phyloP scores from a whole-genome alignment of 2,797 vertebrate genomes.

The Falco columbarius region DNA sequence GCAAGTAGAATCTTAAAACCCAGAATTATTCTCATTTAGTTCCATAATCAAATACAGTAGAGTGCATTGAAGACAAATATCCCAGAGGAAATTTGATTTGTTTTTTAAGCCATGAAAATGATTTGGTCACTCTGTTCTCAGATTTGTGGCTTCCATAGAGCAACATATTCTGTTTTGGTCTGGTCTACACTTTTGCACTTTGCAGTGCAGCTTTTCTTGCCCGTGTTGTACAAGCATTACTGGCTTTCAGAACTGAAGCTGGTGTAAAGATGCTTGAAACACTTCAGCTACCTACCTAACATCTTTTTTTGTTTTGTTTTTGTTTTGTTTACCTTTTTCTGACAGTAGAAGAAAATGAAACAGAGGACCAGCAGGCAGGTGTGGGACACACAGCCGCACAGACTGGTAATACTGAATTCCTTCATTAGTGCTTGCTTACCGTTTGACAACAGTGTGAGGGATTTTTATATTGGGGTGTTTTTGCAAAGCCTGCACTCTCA shows the following conservation, averaged over 20 bases:
- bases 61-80: conserved; percentile 23
- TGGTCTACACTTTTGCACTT: conserved; percentile 23
- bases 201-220: conserved; percentile 40
- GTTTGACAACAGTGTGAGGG: conserved; percentile 40
- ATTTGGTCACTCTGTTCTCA: conserved; percentile 19
- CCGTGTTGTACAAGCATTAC: not conserved
- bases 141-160: conserved; percentile 28
- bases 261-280: conserved; percentile 12
- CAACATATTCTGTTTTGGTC: conserved; percentile 21
- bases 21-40: conserved; percentile 33
- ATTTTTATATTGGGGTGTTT: conserved; percentile 10
- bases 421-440: conserved; percentile 62
- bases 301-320: conserved; percentile 76
- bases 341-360: conserved; percentile 91
- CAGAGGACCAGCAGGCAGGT: conserved; percentile 85
- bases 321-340: conserved; percentile 79
- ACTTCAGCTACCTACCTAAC: conserved; percentile 26
- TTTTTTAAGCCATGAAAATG: conserved; percentile 23
- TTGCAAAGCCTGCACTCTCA: conserved; percentile 45
- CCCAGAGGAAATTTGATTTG: conserved; percentile 14
- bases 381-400: conserved; percentile 86
- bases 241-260: conserved; percentile 15
- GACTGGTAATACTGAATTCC: conserved; percentile 84
- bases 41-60: conserved; percentile 27
- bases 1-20: conserved; percentile 30